Conservation (phyloP, 2,113 vertebrate species). For the Oceanites oceanicus region DNA sequence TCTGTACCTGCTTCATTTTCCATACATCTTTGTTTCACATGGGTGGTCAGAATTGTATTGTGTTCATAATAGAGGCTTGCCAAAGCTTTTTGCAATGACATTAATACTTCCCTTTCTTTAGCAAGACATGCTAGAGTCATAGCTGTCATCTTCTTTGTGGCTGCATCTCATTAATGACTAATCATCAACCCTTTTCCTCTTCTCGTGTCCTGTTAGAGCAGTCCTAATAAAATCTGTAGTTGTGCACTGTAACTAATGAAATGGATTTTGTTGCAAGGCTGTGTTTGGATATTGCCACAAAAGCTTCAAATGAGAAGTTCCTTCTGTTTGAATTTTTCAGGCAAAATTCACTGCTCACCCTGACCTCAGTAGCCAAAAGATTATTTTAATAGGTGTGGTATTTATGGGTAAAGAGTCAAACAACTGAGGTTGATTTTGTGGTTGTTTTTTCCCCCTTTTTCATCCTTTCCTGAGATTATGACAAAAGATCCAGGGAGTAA, state of each 20-base stretch:
- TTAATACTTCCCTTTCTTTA: slow-evolving; percentile 10
- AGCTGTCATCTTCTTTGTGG: slow-evolving; percentile 30
- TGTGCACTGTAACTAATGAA: background rate
- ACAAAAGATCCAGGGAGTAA: background rate
- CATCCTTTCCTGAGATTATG: background rate
- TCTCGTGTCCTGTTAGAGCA: background rate
- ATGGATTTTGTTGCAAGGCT: background rate
- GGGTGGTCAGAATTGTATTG: background rate
- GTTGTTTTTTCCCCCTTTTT: background rate
- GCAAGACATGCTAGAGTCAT: background rate
- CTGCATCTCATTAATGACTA: background rate
- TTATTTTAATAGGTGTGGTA: background rate
- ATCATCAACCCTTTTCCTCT: background rate
- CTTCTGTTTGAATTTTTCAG: background rate
- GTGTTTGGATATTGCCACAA: background rate
- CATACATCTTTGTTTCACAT: background rate
- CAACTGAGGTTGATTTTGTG: background rate
- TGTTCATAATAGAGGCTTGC: background rate
- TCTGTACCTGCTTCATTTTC: slow-evolving; percentile 17
- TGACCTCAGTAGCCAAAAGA: background rate
- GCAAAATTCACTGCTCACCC: background rate
- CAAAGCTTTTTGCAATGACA: background rate
- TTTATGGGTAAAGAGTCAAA: background rate
- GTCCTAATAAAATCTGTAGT: background rate
- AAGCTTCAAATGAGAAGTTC: background rate